Base-by-base conservation (phyloP, 2,797 vertebrate species). In the Lagocephalus sceleratus region DNA sequence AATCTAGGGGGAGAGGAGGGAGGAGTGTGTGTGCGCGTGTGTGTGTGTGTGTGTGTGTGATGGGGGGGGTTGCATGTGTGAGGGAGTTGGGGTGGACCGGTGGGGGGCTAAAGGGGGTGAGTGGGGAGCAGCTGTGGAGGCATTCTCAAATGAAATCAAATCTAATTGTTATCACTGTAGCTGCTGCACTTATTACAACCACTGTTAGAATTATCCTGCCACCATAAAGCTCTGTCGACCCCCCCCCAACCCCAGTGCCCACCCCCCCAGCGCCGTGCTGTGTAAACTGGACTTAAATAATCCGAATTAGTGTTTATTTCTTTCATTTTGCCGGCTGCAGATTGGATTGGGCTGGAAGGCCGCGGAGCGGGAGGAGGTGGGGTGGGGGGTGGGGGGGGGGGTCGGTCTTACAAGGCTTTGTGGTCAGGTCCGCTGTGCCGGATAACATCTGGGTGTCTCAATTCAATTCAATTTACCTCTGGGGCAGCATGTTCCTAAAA, bases 1-100 rank as follows among this genome's bases (percentile, higher is more conserved):
- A 95, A 95, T 95, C 94, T 95, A 94, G 91, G 91, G 93, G 92
- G 93, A 94, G 92, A 92, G 83, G 71, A 79, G 82, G 11, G 65
- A 70, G 76, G 74, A 63, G 65, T 73, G 40, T 51, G 73, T 54
- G 57, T 61, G 26, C 68, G 48, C 32, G 42, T 20, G 42, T 19
- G 17, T 16, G 45, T 23, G 46, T n/a, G 22, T 29, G 26, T 29
- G 26, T 10, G 8, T 29, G 26, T 29, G 26, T 29, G 26, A n/a
- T 29, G 26, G 9, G 26, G 9, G 26, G 9, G 26, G 9, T 8
- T 29, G 26, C 9, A 8, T 29, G 26, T 29, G 5, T 29, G 20
- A 5, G 22, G 32, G 51, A 69, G 56, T 57, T 60, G 22, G 46
- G 49, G 54, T 58, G 17, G 41, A 57, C 51, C 38, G 57, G 61